Conservation (phyloP, 1,140 invertebrate genomes). For the Philotrypesis tridentata region DNA sequence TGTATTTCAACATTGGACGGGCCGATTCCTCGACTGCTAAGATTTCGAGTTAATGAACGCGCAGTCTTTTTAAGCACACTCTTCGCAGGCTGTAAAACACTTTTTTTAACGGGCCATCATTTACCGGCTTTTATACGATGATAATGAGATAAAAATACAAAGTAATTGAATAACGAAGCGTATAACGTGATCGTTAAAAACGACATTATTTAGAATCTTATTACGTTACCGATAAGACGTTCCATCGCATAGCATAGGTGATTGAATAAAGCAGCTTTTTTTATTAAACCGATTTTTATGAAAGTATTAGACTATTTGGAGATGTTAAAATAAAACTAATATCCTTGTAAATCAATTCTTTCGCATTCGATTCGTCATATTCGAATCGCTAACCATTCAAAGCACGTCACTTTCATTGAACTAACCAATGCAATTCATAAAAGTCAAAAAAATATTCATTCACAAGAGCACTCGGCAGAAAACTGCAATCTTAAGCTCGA, state of each 20-base stretch:
- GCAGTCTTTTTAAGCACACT: background rate
- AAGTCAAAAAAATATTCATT: background rate
- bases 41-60: background rate
- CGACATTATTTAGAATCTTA: background rate
- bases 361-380: background rate
- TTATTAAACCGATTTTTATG: too few relatives aligned
- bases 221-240: background rate
- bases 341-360: too few relatives aligned
- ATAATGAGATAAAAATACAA: background rate
- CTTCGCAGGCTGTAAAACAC: background rate
- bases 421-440: background rate
- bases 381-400: background rate
- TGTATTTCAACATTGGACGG: background rate
- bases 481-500: background rate
- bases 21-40: background rate
- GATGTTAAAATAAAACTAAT: too few relatives aligned
- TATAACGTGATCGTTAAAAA: background rate
- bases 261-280: background rate
- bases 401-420: background rate
- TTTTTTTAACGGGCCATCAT: background rate
- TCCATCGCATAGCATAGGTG: background rate
- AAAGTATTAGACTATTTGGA: too few relatives aligned
- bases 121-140: background rate
- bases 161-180: background rate
- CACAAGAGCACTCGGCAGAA: background rate